Evolutionary conservation across 2,113 vertebrate species (phyloP), one percentile per base, ranked within the genome.

Genomic region (Sapajus apella): DNA sequence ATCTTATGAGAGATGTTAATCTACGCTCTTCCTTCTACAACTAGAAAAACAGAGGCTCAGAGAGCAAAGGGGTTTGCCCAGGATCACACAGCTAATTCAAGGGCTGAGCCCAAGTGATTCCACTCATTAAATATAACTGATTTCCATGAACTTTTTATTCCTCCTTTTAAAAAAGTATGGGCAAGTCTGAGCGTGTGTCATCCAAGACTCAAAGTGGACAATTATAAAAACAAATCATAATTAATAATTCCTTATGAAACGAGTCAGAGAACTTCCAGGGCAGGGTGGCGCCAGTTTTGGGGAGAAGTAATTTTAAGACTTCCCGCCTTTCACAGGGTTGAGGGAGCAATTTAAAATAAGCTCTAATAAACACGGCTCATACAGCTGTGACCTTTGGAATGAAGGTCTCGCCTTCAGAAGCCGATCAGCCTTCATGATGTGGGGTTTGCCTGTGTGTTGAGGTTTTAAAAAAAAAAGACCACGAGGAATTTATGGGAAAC

Each of bases 251-350:
- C 77, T 76, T 50, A 32, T 21, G 89, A 95, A 94, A 90, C 56
- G 45, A 81, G 90, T 90, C 96, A 90, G 91, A 66, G 94, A 70
- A 91, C 77, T 96, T 96, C 95, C 45, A 12, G 96, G 93, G 92
- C 95, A 81, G 87, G 76, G 94, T 81, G 96, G 96, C 87, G 55
- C 97, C 97, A 70, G 64, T 87, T 96, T 91, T 12, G 76, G 77
- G 68, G 55, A 97, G 95, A 85, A 92, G 75, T 96, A 72, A 95
- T 97, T 97, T 97, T 89, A 96, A 97, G 96, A 85, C 96, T 97
- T 98, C 94, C 92, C 66, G 55, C 87, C 97, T 94, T 97, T 79
- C 87, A 47, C 32, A 43, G 61, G 68, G 23, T 14, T 45, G 64
- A 76, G 89, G 79, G 75, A 77, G 37, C 87, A 64, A 95, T 87